Base-by-base conservation (phyloP, 1,140 invertebrate genomes). In the Meloidogyne chitwoodi region DNA sequence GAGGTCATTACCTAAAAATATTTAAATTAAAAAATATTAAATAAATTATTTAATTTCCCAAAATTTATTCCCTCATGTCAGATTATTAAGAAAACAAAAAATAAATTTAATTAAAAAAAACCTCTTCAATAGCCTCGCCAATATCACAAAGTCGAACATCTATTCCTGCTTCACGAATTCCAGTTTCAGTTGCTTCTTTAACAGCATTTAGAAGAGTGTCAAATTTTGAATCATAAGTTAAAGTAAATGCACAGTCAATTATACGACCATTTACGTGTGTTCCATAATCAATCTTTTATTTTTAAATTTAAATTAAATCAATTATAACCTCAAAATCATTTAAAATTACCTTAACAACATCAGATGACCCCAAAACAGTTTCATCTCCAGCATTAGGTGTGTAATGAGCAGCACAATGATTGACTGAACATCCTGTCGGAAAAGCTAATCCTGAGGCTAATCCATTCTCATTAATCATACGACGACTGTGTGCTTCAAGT, bases 391-490 rank as follows among this genome's bases (percentile, higher is more conserved):
- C 94, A 89, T 99, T 99, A 64, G 97, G 97, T 22, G 97, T 99
- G 86, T 99, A 99, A 89, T 99, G 97, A 75, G 97, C 97, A 80
- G 97, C 97, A 88, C 95, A 98, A 88, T 99, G 92, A 89, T 99
- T 99, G 24, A 97, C 90, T 8, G 95, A 98, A 86, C 96, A 99
- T 0, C 97, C 97, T 62, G 97, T 99, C 12, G 97, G 97, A 88
- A 99, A 99, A 24, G 96, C 97, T 41, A 99, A 88, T 5, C 97
- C 97, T 31, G 96, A 94, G 83, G 96, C 92, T 0, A 99, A 88
- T 14, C 95, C 96, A 87, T 97, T 93, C 88, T 99, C 96, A 56
- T 92, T 92, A 82, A 99, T 98, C 66, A 98, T 88, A 84, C 92
- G 92, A 22, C 97, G 91, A 5, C 95, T 93, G 22, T 92, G 94